Percentiles rank a stretch among this genome's conserved stretches.
phyloP scores from a whole-genome alignment of 2,797 vertebrate genomes.

The Salarias fasciatus region DNA sequence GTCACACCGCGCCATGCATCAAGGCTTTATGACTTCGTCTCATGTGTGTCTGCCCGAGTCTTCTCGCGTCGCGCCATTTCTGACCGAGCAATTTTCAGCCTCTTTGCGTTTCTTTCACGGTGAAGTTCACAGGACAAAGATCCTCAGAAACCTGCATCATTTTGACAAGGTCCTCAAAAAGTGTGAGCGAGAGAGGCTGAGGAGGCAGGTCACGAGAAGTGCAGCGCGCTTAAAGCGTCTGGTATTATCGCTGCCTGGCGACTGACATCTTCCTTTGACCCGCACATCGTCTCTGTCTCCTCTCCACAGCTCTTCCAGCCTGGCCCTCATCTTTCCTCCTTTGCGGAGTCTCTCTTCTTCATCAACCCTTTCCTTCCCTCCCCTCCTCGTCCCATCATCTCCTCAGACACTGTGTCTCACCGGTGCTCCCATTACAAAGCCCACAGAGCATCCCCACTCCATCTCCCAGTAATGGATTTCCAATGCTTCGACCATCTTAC shows the following conservation, averaged over 20 bases:
- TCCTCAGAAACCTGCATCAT: conserved; percentile 11
- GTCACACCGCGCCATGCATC: neutral
- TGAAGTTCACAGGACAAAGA: neutral
- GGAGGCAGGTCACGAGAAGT: conserved; percentile 23
- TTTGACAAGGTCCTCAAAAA: conserved; percentile 22
- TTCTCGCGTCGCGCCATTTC: too few relatives aligned
- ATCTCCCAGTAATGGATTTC: conserved; percentile 76
- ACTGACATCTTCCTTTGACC: conserved; percentile 43
- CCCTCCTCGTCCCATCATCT: conserved; percentile 54
- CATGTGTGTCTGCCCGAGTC: too few relatives aligned
- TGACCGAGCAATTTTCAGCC: too few relatives aligned
- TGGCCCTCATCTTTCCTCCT: neutral
- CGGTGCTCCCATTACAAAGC: conserved; percentile 61
- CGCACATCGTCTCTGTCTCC: conserved; percentile 31
- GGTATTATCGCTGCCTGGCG: conserved; percentile 18
- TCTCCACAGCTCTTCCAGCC: conserved; percentile 1
- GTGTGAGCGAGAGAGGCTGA: conserved; percentile 23
- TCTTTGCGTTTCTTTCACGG: conserved; percentile 15
- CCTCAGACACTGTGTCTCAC: conserved; percentile 68
- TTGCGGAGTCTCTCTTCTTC: neutral
- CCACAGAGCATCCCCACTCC: conserved; percentile 61
- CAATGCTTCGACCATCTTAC: conserved; percentile 64
- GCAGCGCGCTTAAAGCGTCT: conserved; percentile 36
- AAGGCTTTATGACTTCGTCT: neutral
- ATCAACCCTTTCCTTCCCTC: conserved; percentile 7